These are phyloP conservation scores for Pseudocheirus occidentalis DNA, from an alignment of 2,797 vertebrate genomes.

Conservation along the genomic window DNA sequence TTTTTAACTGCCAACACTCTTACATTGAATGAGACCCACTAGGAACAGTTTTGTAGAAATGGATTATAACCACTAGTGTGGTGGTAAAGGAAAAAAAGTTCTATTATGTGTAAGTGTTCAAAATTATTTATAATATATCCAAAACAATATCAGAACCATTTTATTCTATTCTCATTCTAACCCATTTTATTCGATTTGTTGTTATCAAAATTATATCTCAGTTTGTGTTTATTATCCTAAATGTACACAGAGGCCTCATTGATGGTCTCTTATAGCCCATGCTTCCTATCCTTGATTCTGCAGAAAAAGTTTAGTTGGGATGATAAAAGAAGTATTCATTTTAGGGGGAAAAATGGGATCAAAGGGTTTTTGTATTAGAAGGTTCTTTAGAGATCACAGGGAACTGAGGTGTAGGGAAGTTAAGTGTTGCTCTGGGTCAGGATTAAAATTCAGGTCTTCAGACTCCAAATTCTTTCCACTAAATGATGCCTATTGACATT, in stretches of 20 bases:
- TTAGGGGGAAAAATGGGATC: not conserved
- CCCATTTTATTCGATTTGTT: not conserved
- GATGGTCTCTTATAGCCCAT: not conserved
- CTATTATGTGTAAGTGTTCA: not conserved
- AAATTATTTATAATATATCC: not conserved
- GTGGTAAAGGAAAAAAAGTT: not conserved
- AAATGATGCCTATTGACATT: not conserved
- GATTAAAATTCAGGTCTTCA: not conserved
- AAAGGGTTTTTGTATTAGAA: not conserved
- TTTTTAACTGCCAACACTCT: not conserved
- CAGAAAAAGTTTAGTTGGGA: constrained; percentile 20
- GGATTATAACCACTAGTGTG: not conserved
- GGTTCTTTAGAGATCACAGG: not conserved
- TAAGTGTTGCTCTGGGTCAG: not conserved
- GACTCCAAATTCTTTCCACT: not conserved
- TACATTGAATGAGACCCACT: not conserved
- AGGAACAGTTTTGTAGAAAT: not conserved
- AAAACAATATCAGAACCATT: not conserved
- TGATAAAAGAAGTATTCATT: constrained; percentile 25
- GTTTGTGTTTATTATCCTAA: not conserved
- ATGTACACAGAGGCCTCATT: constrained; percentile 7
- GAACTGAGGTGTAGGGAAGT: not conserved
- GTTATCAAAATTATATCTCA: constrained; percentile 4
- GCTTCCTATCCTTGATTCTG: not conserved
- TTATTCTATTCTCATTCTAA: not conserved